These are phyloP conservation scores for Nebria brevicollis DNA, from an alignment of 2,888 invertebrate species.

Conservation along the genomic window DNA sequence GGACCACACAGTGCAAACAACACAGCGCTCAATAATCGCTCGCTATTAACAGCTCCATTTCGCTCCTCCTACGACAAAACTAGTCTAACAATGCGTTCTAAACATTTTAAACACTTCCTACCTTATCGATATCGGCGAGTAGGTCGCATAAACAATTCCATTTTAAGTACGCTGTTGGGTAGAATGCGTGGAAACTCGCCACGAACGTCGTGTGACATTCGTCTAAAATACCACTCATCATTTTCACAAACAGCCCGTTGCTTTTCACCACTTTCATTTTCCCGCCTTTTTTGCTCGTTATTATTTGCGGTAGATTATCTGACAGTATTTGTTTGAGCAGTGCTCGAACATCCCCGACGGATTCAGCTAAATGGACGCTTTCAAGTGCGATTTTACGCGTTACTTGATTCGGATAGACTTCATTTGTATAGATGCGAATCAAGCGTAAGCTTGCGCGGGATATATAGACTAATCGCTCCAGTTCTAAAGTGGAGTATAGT, in stretches of 20 bases:
- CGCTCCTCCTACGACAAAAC: slow-evolving; percentile 57
- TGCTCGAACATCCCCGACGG: slow-evolving; percentile 85
- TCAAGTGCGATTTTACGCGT: slow-evolving; percentile 67
- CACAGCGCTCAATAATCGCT: slow-evolving; percentile 80
- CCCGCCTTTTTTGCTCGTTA: slow-evolving; percentile 59
- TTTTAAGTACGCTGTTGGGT: slow-evolving; percentile 91
- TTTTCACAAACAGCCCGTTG: slow-evolving; percentile 66
- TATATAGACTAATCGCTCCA: slow-evolving; percentile 87
- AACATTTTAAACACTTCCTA: slow-evolving; percentile 52
- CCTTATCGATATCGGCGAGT: slow-evolving; percentile 76
- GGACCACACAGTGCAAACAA: slow-evolving; percentile 87
- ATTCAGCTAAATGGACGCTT: slow-evolving; percentile 83
- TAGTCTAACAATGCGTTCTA: background rate
- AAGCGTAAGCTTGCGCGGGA: slow-evolving; percentile 85
- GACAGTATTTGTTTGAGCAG: slow-evolving; percentile 85
- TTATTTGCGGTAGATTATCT: slow-evolving; percentile 68
- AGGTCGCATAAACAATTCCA: slow-evolving; percentile 92
- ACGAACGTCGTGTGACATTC: slow-evolving; percentile 93
- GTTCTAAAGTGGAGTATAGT: slow-evolving; percentile 70
- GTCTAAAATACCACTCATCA: slow-evolving; percentile 80
- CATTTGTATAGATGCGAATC: slow-evolving; percentile 86
- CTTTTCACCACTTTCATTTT: slow-evolving; percentile 63
- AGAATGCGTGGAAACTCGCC: slow-evolving; percentile 94
- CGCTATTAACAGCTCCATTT: slow-evolving; percentile 62
- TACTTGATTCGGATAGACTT: slow-evolving; percentile 82